Evolutionary conservation across 2,797 vertebrate genomes (phyloP), one percentile per base, ranked within the genome.

Genomic region (Pagetopsis macropterus): DNA sequence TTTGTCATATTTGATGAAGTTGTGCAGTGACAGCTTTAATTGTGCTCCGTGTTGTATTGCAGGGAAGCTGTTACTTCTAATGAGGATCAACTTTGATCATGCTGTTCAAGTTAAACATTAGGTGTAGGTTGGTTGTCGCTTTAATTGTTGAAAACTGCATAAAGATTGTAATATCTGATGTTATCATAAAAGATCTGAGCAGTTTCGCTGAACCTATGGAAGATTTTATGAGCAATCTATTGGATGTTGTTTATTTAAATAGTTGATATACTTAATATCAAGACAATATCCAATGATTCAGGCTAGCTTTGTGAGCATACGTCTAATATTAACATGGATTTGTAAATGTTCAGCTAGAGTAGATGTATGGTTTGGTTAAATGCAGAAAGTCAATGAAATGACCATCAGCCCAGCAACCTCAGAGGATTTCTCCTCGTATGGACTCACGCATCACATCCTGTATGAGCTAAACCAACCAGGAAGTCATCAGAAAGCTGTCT

Each of bases 401-500:
- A 43, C 51, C 9, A 5, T 51, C 37, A 59, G 23, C 67, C 40
- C 23, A 56, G 21, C 45, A 45, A 71, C 33, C 73, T 48, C 14
- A 23, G 12, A 58, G 21, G 9, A n/a, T 71, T 61, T 67, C 46
- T 44, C 45, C 43, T 69, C 33, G 40, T 37, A 51, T 43, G 41
- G 56, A 59, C 70, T 56, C 67, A 71, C 14, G 2, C 68, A 59
- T 73, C 12, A 49, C 73, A 51, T 83, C 46, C 65, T 57, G 48
- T 57, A n/a, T 57, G 73, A 78, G 65, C 56, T 2, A 27, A 66
- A 76, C 72, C 75, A 55, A 80, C 49, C 75, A 79, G 76, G 75
- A 87, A 81, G 75, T 86, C 75, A 84, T 85, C 78, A 70, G 56
- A 52, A 82, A 64, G 67, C 76, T 63, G 78, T 68, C 75, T 61